Evolutionary conservation across 2,888 invertebrate genomes (phyloP).

Genomic region (Lochmaea capreae): DNA sequence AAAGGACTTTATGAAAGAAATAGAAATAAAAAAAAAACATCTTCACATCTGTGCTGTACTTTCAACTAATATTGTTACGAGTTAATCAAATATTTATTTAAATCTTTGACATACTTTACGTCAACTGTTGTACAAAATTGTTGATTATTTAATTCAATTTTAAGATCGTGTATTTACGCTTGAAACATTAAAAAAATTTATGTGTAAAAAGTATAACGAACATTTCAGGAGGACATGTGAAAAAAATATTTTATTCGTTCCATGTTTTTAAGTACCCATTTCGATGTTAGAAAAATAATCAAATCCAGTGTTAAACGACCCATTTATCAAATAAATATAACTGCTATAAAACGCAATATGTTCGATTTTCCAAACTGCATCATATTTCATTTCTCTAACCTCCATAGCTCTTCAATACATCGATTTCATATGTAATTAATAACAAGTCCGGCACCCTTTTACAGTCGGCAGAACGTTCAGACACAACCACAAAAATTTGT

Average conservation of each 20-base stretch:
- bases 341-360: constrained; percentile 17
- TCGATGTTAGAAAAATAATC: background rate
- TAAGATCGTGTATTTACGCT: too few species aligned
- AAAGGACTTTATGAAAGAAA: too few species aligned
- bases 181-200: too few species aligned
- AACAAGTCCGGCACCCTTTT: constrained; percentile 14
- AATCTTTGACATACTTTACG: too few species aligned
- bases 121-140: too few species aligned
- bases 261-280: background rate
- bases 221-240: background rate
- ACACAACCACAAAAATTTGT: constrained; percentile 18
- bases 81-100: too few species aligned
- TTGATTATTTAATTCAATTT: too few species aligned
- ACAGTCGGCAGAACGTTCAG: constrained; percentile 7
- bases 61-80: too few species aligned
- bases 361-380: constrained; percentile 11
- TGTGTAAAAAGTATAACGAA: too few species aligned
- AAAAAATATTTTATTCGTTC: background rate
- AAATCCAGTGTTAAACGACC: background rate
- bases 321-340: constrained; percentile 10
- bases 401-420: constrained; percentile 1
- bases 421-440: constrained; percentile 15
- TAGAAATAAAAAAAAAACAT: too few species aligned
- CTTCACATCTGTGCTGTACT: too few species aligned
- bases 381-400: constrained; percentile 6